phyloP scores from a whole-genome alignment of 2,113 vertebrate genomes.

The Cephalopterus ornatus region DNA sequence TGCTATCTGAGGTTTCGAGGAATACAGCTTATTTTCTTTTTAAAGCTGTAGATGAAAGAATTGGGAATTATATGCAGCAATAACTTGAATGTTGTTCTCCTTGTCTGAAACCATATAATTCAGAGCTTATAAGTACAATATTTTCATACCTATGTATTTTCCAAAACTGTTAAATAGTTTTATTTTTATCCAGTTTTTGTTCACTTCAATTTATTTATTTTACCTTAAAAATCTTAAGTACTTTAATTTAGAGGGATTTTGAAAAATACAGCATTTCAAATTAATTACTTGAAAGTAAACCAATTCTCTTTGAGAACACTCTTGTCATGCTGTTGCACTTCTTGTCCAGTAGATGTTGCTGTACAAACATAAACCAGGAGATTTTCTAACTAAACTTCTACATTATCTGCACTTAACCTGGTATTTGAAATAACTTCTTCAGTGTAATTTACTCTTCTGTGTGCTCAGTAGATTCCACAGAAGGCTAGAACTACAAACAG shows the following conservation, averaged over 20 bases:
- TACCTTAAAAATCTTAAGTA: neutral
- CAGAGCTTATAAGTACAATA: neutral
- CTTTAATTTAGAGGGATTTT: neutral
- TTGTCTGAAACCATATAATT: neutral
- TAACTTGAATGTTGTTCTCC: neutral
- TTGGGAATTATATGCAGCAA: neutral
- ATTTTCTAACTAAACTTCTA: neutral
- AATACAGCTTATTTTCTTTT: neutral
- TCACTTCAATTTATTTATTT: neutral
- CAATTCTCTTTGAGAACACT: neutral
- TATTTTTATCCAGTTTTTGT: neutral
- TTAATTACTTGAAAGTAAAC: neutral
- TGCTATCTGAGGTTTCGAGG: neutral
- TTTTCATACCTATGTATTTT: neutral
- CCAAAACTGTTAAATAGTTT: neutral
- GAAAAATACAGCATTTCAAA: neutral
- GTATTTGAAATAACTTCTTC: neutral
- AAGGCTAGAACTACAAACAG: slow-evolving; percentile 30
- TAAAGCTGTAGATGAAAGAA: neutral
- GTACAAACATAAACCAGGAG: neutral
- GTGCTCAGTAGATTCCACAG: neutral
- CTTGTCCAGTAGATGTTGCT: slow-evolving; percentile 49
- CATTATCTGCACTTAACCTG: neutral
- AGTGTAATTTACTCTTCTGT: neutral
- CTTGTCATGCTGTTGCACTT: neutral